phyloP scores from a whole-genome alignment of 2,113 vertebrate genomes.

The Zapornia atra region DNA sequence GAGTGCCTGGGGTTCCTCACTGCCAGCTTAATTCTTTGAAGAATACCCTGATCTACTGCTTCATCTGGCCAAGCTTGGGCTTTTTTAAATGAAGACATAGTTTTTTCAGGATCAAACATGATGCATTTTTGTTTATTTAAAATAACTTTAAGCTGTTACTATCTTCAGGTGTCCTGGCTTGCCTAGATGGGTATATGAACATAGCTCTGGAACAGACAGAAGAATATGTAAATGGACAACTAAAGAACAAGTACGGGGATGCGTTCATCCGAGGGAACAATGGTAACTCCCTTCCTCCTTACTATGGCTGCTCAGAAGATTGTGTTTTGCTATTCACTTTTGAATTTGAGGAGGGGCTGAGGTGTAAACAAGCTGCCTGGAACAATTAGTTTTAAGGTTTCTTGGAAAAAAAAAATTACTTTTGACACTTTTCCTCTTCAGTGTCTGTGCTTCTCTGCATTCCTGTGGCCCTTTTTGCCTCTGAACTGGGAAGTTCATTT shows the following conservation, averaged over 20 bases:
- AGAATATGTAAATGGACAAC: conserved; percentile 97
- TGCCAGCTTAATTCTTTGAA: background rate
- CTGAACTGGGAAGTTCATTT: background rate
- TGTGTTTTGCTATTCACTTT: background rate
- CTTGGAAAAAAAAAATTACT: background rate
- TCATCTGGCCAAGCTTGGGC: background rate
- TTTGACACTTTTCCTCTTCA: background rate
- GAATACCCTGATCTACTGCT: background rate
- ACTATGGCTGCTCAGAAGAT: background rate
- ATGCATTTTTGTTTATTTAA: background rate
- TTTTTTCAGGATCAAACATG: background rate
- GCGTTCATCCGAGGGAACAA: conserved; percentile 98
- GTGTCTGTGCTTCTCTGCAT: background rate
- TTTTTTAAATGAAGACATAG: background rate
- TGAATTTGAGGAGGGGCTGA: background rate
- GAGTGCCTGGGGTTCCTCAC: background rate
- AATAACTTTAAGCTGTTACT: background rate
- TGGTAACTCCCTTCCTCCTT: conserved; percentile 76
- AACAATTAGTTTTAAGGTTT: background rate
- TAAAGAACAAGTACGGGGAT: conserved; percentile 99
- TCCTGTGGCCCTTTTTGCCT: background rate
- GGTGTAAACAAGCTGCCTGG: background rate
- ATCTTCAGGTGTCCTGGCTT: conserved; percentile 91
- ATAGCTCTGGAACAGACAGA: conserved; percentile 98
- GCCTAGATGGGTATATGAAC: conserved; percentile 98